phyloP scores from a whole-genome alignment of 2,113 vertebrate species.

The Dissostichus mawsoni region DNA sequence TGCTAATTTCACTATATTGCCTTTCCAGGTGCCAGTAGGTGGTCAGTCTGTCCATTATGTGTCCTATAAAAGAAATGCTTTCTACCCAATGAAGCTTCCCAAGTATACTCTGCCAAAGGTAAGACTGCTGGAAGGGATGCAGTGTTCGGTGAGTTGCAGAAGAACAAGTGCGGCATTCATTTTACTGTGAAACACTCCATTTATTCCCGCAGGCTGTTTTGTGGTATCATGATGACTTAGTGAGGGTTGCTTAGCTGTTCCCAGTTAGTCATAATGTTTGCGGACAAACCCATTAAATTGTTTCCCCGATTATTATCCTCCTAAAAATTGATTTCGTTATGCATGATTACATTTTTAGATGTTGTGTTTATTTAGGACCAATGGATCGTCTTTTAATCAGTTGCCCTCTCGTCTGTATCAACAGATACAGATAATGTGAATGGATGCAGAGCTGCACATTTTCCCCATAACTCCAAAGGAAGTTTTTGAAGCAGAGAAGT shows the following conservation, averaged over 20 bases:
- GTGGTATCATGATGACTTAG: slow-evolving; percentile 17
- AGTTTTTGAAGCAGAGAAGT: slow-evolving; percentile 24
- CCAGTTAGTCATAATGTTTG: slow-evolving; percentile 34
- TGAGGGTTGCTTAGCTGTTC: slow-evolving; percentile 16
- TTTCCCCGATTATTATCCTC: slow-evolving; percentile 41
- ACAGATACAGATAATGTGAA: slow-evolving; percentile 20
- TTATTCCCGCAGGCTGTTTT: slow-evolving; percentile 25
- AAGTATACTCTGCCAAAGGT: slow-evolving; percentile 96
- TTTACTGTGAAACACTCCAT: slow-evolving; percentile 10
- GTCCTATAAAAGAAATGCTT: slow-evolving; percentile 90
- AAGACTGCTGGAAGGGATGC: slow-evolving; percentile 37
- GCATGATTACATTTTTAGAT: slow-evolving; percentile 40
- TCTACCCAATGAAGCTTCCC: slow-evolving; percentile 93
- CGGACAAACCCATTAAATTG: slow-evolving; percentile 36
- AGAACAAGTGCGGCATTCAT: slow-evolving; percentile 22
- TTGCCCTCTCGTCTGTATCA: slow-evolving; percentile 20
- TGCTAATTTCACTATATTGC: slow-evolving; percentile 29
- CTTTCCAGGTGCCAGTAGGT: slow-evolving; percentile 88
- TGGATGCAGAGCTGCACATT: slow-evolving; percentile 12
- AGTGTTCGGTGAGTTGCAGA: slow-evolving; percentile 14
- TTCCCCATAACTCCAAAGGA: not conserved
- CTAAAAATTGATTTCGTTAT: slow-evolving; percentile 34
- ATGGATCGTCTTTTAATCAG: slow-evolving; percentile 32
- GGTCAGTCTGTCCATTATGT: slow-evolving; percentile 93
- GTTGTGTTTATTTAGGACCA: slow-evolving; percentile 36